Conservation (phyloP, 2,888 invertebrate species). For the Escarpia spicata region DNA sequence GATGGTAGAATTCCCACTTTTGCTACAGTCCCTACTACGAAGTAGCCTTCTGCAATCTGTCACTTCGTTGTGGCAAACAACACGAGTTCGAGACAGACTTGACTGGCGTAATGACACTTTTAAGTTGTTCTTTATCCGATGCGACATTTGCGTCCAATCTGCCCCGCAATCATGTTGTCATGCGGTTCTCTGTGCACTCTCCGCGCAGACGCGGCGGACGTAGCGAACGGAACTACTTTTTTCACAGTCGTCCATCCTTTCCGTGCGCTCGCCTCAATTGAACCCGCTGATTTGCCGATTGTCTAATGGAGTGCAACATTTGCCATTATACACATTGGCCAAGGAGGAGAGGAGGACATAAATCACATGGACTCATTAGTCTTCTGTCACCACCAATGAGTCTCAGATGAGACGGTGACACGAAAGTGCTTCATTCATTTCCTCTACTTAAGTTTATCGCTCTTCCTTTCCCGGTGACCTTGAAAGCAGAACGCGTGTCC, state of each 20-base stretch:
- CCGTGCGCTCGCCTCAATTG: constrained; percentile 1
- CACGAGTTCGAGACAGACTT: neutral
- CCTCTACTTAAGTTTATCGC: constrained; percentile 5
- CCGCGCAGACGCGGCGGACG: neutral
- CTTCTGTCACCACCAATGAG: neutral
- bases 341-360: neutral
- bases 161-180: neutral
- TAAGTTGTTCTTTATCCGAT: neutral
- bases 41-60: neutral
- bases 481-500: neutral
- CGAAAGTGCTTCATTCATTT: constrained; percentile 16
- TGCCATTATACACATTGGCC: constrained; percentile 3
- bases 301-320: constrained; percentile 13
- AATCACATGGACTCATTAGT: neutral
- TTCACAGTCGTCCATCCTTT: neutral
- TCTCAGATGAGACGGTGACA: neutral
- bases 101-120: neutral
- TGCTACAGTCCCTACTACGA: neutral
- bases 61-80: neutral
- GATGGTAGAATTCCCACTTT: neutral
- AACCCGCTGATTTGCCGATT: constrained; percentile 7
- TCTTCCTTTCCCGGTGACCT: neutral
- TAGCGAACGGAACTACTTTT: neutral
- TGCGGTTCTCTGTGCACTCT: neutral
- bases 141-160: neutral